These are phyloP conservation scores for Panonychus citri DNA, from an alignment of 1,140 invertebrate species.

Conservation along the genomic window DNA sequence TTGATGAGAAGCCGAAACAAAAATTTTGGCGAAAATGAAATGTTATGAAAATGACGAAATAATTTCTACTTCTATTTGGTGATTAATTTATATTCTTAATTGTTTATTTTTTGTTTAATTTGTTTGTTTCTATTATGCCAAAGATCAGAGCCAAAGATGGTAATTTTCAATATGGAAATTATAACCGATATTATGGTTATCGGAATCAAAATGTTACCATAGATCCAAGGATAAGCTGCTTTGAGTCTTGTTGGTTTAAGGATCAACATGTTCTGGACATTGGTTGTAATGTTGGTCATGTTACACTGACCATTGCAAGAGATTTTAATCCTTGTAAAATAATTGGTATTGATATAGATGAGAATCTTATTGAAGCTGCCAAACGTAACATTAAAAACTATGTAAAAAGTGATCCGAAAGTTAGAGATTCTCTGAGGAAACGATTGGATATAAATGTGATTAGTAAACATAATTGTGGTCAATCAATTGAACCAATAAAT, in stretches of 20 bases:
- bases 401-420: not conserved
- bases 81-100: too few relatives aligned
- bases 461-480: too few relatives aligned
- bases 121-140: too few relatives aligned
- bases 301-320: constrained; percentile 55
- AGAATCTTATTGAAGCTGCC: constrained; percentile 54
- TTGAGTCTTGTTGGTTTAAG: constrained; percentile 60
- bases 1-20: too few relatives aligned
- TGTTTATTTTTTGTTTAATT: too few relatives aligned
- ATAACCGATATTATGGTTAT: constrained; percentile 88
- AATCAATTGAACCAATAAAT: too few relatives aligned
- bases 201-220: constrained; percentile 39
- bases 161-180: constrained; percentile 79
- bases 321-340: constrained; percentile 60
- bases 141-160: constrained; percentile 3
- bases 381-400: constrained; percentile 18
- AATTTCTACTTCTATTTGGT: too few relatives aligned
- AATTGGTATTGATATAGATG: constrained; percentile 85
- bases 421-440: not conserved
- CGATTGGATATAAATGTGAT: not conserved
- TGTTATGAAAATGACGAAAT: too few relatives aligned
- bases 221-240: constrained; percentile 55
- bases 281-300: constrained; percentile 88
- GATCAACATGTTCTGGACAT: constrained; percentile 83
- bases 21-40: too few relatives aligned